A percentile compares a stretch with the other conserved stretches of the same genome.
Evolutionary conservation across 2,888 invertebrate species (phyloP).

Genomic region (Galerucella calmariensis): DNA sequence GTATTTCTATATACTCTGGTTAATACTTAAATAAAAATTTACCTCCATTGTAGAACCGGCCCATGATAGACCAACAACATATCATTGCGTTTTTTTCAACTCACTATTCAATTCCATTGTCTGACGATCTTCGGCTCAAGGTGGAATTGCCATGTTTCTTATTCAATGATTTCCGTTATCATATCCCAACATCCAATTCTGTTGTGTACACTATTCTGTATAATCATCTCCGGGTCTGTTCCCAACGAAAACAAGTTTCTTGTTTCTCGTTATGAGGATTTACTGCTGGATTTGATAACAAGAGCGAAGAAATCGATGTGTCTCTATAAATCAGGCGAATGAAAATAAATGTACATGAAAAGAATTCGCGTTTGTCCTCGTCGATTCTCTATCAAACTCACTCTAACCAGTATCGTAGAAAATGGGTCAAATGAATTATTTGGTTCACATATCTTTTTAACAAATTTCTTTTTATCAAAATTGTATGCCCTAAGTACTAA

Average conservation of each 20-base stretch:
- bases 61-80: too few relatives aligned
- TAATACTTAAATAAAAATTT: too few relatives aligned
- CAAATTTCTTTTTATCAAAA: too few relatives aligned
- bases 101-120: too few relatives aligned
- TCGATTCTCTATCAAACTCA: conserved; percentile 22
- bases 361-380: conserved; percentile 25
- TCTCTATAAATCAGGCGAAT: conserved; percentile 38
- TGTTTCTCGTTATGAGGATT: conserved; percentile 36
- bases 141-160: neutral
- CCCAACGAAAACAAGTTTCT: conserved; percentile 15
- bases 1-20: too few relatives aligned
- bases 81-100: too few relatives aligned
- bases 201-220: neutral
- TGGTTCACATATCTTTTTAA: too few relatives aligned
- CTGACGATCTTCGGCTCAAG: neutral
- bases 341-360: conserved; percentile 39
- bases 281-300: conserved; percentile 34
- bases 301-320: conserved; percentile 37
- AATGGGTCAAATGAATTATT: neutral
- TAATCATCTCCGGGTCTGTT: conserved; percentile 4
- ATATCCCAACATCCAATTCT: neutral
- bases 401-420: conserved; percentile 12
- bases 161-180: neutral
- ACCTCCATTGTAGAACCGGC: too few relatives aligned
- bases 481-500: too few relatives aligned